phyloP scores from a whole-genome alignment of 1,140 invertebrate genomes.

The Camponotus floridanus region DNA sequence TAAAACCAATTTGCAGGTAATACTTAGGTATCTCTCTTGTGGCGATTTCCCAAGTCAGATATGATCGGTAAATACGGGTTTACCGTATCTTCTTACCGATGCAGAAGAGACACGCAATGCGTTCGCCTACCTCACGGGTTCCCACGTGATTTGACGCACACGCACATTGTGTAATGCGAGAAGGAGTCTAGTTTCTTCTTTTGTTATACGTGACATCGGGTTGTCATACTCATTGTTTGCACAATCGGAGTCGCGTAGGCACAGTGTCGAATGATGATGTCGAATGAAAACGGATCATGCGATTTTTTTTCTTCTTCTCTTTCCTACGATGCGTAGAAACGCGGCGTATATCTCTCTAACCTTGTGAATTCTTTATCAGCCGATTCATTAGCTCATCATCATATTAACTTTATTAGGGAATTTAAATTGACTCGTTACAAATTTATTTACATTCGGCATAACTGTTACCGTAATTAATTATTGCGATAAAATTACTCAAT shows the following conservation, averaged over 20 bases:
- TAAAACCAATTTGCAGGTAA: conserved; percentile 35
- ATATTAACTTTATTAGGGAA: background rate
- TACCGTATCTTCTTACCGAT: conserved; percentile 36
- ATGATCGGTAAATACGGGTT: conserved; percentile 65
- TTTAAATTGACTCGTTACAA: background rate
- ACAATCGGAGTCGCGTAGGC: conserved; percentile 46
- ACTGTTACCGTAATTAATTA: conserved; percentile 8
- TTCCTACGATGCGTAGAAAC: background rate
- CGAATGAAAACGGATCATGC: conserved; percentile 49
- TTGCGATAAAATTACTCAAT: background rate
- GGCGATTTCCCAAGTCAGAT: conserved; percentile 52
- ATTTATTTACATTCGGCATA: background rate
- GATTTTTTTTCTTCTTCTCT: background rate
- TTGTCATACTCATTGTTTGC: conserved; percentile 43
- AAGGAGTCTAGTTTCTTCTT: conserved; percentile 62
- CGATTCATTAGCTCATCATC: too few relatives aligned
- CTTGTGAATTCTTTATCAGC: background rate
- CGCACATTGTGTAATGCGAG: conserved; percentile 69
- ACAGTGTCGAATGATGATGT: conserved; percentile 24
- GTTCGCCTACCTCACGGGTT: conserved; percentile 66
- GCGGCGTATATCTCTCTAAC: background rate
- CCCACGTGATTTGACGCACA: conserved; percentile 67
- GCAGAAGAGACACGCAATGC: conserved; percentile 60
- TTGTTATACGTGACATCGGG: conserved; percentile 42
- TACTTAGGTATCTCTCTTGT: conserved; percentile 4